Evolutionary conservation across 2,113 vertebrate genomes (phyloP), one percentile per base, ranked within the genome.

Genomic region (Triplophysa tibetana): DNA sequence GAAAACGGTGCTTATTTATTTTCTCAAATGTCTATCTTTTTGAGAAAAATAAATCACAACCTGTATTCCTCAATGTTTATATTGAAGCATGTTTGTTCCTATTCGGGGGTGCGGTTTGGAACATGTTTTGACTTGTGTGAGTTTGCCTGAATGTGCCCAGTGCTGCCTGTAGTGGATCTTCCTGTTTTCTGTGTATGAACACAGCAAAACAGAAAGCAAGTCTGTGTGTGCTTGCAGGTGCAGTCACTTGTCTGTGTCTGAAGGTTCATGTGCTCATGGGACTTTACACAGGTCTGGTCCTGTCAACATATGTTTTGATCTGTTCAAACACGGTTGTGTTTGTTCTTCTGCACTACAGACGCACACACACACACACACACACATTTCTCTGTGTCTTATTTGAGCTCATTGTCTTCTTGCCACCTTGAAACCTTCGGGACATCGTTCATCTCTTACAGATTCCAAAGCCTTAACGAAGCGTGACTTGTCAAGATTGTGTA

Each of bases 251-350:
- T 21, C 77, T 52, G 7, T 54, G 14, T 23, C 11, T 63, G 56
- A 73, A 78, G 33, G 17, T 24, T 33, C 26, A 23, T 52, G 68
- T 64, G n/a, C 81, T 54, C 63, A 16, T 43, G 7, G 21, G 65
- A 26, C 17, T 17, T 1, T 19, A 12, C 4, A 41, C 80, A 77
- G 56, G 73, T 77, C 45, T 77, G 56, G 16, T 81, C 74, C 17
- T 77, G 66, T 56, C 73, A 17, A 41, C 19, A 61, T 63, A 45
- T 81, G 29, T 70, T 64, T 43, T 4, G 24, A 45, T 64, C 29
- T 77, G 80, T 17, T 75, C 63, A 10, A 54, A 74, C 77, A 66
- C 75, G 77, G 23, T 66, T 64, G 13, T 29, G n/a, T 63, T 74
- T 68, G 64, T 11, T 48, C 33, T 29, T 45, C 48, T 62, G 62